Conservation (phyloP, 2,113 vertebrate species). For the Oncorhynchus keta region DNA sequence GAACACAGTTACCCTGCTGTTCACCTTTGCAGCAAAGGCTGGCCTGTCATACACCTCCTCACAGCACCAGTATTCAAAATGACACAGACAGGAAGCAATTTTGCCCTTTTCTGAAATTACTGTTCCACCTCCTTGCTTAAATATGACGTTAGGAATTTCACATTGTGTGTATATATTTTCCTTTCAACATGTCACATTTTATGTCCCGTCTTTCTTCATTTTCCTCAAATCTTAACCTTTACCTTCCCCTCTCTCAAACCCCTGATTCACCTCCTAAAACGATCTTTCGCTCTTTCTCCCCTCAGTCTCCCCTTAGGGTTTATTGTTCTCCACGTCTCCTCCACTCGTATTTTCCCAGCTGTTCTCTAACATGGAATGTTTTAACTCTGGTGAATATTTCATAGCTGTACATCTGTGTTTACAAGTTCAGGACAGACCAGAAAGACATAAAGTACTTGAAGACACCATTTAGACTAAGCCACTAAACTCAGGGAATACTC, state of each 20-base stretch:
- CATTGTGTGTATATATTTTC: conserved; percentile 1
- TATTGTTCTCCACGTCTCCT: conserved; percentile 12
- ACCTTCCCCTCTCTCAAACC: neutral
- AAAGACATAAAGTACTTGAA: neutral
- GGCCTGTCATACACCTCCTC: too few relatives aligned
- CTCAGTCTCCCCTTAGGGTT: neutral
- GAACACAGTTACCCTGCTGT: too few relatives aligned
- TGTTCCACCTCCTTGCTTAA: conserved; percentile 12
- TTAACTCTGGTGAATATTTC: conserved; percentile 49
- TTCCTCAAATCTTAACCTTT: neutral
- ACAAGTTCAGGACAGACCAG: conserved; percentile 5
- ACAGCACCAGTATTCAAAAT: neutral
- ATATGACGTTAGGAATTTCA: conserved; percentile 21
- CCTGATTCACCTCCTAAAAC: neutral
- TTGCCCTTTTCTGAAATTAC: conserved; percentile 40
- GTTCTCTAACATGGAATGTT: conserved; percentile 1
- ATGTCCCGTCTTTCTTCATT: neutral
- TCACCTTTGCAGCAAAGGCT: too few relatives aligned
- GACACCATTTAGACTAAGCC: too few relatives aligned
- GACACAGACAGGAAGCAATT: conserved; percentile 17
- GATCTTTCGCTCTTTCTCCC: neutral
- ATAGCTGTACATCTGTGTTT: conserved; percentile 19
- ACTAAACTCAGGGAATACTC: too few relatives aligned
- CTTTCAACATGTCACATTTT: neutral
- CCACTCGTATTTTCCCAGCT: conserved; percentile 1